These are phyloP conservation scores for Nixonia krombeini DNA, from an alignment of 1,140 invertebrate species.

Conservation along the genomic window DNA sequence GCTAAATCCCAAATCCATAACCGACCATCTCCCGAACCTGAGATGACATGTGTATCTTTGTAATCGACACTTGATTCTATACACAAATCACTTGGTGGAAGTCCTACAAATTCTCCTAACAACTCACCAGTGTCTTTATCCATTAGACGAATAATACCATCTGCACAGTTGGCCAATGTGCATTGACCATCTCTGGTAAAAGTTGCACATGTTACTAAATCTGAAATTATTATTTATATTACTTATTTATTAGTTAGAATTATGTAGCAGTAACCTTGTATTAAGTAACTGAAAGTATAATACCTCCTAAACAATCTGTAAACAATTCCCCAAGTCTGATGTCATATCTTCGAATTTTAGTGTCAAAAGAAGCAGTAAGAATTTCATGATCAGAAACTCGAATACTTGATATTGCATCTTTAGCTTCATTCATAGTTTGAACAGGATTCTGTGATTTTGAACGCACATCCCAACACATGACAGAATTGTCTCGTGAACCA, in stretches of 20 bases:
- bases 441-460: slow-evolving; percentile 82
- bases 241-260: no score
- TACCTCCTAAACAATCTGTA: slow-evolving; percentile 89
- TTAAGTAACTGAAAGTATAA: background rate
- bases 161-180: slow-evolving; percentile 85
- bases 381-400: slow-evolving; percentile 92
- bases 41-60: slow-evolving; percentile 87
- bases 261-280: no score
- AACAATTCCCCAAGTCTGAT: slow-evolving; percentile 86
- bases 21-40: slow-evolving; percentile 89
- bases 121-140: slow-evolving; percentile 92
- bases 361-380: slow-evolving; percentile 91
- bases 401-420: slow-evolving; percentile 92
- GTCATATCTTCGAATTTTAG: slow-evolving; percentile 90
- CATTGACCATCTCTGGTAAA: slow-evolving; percentile 91
- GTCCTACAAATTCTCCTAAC: slow-evolving; percentile 84
- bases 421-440: slow-evolving; percentile 90
- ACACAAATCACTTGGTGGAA: slow-evolving; percentile 83
- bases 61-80: slow-evolving; percentile 88
- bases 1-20: slow-evolving; percentile 93
- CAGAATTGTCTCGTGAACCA: slow-evolving; percentile 91
- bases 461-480: slow-evolving; percentile 91
- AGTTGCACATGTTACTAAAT: slow-evolving; percentile 81
- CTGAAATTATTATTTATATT: slow-evolving; percentile 64
- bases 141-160: slow-evolving; percentile 86